A percentile compares a stretch with the other conserved stretches of the same genome.
Conservation (phyloP, 2,888 invertebrate genomes). For the Meganola albula region DNA sequence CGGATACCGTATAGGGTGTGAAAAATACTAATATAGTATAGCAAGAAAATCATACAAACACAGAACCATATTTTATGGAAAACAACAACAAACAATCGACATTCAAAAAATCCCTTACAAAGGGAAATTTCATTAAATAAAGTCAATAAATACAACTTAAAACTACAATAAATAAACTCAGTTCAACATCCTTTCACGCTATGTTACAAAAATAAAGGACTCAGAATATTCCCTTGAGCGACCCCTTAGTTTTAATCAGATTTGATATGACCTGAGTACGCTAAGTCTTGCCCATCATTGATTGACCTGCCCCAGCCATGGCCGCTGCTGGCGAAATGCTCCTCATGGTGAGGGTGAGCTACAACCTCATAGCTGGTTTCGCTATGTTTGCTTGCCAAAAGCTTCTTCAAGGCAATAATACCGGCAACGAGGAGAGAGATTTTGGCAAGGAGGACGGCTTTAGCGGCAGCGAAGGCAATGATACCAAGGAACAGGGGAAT, state of each 20-base stretch:
- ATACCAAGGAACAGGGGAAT: conserved; percentile 85
- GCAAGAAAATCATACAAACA: conserved; percentile 63
- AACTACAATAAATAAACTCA: conserved; percentile 58
- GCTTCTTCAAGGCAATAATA: conserved; percentile 82
- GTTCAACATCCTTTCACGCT: conserved; percentile 30
- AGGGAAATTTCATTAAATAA: conserved; percentile 53
- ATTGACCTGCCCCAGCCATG: conserved; percentile 83
- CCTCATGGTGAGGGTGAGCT: conserved; percentile 80
- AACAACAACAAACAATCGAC: conserved; percentile 54
- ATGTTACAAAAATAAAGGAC: conserved; percentile 31
- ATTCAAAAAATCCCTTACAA: conserved; percentile 48
- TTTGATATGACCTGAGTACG: conserved; percentile 77
- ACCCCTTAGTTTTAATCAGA: conserved; percentile 43
- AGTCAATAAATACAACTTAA: conserved; percentile 64
- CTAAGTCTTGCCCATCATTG: conserved; percentile 75
- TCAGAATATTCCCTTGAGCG: conserved; percentile 34
- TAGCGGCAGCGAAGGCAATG: conserved; percentile 89
- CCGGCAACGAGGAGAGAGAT: conserved; percentile 86
- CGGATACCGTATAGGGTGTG: conserved; percentile 70
- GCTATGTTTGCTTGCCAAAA: conserved; percentile 82
- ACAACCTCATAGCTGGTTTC: conserved; percentile 87
- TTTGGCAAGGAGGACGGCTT: conserved; percentile 90
- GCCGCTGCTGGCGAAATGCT: conserved; percentile 68
- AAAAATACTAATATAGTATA: conserved; percentile 69
- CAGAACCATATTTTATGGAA: conserved; percentile 62